These are phyloP conservation scores for Alviniconcha strummeri DNA, from an alignment of 2,888 invertebrate genomes.

Conservation along the genomic window DNA sequence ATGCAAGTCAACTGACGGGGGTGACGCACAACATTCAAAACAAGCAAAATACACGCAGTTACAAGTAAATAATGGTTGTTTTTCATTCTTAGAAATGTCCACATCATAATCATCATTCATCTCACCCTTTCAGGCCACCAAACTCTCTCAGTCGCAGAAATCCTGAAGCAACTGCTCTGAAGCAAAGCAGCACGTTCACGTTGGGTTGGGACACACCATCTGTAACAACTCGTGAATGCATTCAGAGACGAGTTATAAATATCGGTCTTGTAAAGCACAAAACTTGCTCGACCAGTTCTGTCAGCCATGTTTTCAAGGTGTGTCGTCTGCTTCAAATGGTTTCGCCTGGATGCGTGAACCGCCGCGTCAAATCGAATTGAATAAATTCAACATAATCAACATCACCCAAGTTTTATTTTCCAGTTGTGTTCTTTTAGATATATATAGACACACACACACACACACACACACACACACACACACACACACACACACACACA, in stretches of 20 bases:
- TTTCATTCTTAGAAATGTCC: too few relatives aligned
- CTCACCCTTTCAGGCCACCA: too few relatives aligned
- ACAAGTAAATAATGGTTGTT: too few relatives aligned
- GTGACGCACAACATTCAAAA: too few relatives aligned
- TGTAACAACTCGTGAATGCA: background rate
- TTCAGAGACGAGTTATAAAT: constrained; percentile 25
- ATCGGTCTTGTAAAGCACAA: background rate
- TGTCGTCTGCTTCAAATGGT: constrained; percentile 27
- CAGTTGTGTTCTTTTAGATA: background rate
- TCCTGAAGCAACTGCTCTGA: too few relatives aligned
- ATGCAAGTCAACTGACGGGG: too few relatives aligned
- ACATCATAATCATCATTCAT: too few relatives aligned
- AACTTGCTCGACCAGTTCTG: constrained; percentile 34
- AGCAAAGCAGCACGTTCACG: background rate
- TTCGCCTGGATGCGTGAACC: background rate
- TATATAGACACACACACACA: background rate
- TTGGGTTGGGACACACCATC: constrained; percentile 24
- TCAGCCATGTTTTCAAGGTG: background rate
- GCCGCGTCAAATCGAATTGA: too few relatives aligned
- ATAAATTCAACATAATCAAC: too few relatives aligned
- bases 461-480: background rate
- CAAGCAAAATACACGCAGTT: too few relatives aligned
- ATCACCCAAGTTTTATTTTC: too few relatives aligned
- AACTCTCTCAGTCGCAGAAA: too few relatives aligned
- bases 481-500: constrained; percentile 14